Evolutionary conservation across 2,888 invertebrate species (phyloP).

Genomic region (Spodoptera exigua): DNA sequence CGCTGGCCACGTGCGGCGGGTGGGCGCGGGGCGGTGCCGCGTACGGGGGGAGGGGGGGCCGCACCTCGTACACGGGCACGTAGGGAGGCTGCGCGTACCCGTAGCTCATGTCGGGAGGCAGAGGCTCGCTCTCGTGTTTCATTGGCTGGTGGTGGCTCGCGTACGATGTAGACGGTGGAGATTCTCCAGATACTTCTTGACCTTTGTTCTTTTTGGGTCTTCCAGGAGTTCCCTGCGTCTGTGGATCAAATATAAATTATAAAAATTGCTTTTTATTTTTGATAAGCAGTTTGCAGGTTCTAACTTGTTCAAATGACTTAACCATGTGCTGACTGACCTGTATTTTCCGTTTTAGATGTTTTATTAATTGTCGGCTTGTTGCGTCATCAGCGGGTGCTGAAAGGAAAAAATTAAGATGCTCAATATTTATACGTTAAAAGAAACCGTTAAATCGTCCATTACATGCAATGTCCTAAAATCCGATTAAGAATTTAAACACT

Average conservation of each 20-base stretch:
- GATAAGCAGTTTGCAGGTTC: too few relatives aligned
- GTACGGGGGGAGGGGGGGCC: conserved; percentile 65
- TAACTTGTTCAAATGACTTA: too few relatives aligned
- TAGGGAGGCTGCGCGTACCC: conserved; percentile 74
- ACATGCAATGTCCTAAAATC: too few relatives aligned
- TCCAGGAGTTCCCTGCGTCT: conserved; percentile 82
- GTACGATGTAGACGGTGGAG: conserved; percentile 81
- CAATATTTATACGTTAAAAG: not conserved
- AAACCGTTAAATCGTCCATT: not conserved
- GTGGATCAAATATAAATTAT: conserved; percentile 25
- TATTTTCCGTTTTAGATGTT: conserved; percentile 85
- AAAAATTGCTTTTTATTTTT: too few relatives aligned
- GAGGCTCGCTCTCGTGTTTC: conserved; percentile 77
- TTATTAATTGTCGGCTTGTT: conserved; percentile 80
- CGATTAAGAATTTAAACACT: too few relatives aligned
- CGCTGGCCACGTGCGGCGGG: conserved; percentile 62
- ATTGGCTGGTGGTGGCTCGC: conserved; percentile 69
- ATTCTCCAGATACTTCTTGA: conserved; percentile 73
- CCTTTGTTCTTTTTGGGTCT: conserved; percentile 84
- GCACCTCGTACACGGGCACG: conserved; percentile 67
- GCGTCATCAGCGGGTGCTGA: conserved; percentile 76
- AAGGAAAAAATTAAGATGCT: conserved; percentile 29
- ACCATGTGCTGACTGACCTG: conserved; percentile 68
- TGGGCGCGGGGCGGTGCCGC: conserved; percentile 69
- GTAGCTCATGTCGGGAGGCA: conserved; percentile 63